phyloP scores from a whole-genome alignment of 2,113 vertebrate genomes.

The Centropus unirufus region DNA sequence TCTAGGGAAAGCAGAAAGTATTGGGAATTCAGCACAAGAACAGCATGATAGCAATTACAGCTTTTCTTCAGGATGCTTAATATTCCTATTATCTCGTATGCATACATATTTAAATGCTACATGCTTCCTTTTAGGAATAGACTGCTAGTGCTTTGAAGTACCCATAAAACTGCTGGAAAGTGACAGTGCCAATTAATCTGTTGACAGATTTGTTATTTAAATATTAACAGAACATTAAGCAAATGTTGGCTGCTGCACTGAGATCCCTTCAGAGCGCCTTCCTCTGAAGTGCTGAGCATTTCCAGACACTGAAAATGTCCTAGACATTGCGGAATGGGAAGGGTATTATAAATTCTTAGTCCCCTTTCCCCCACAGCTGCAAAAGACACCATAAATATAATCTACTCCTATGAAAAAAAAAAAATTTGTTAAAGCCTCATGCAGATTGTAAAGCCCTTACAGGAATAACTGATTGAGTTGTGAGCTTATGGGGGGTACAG shows the following conservation, averaged over 20 bases:
- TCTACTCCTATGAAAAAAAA: background rate
- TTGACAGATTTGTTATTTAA: conserved; percentile 73
- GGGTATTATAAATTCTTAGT: background rate
- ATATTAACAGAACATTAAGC: conserved; percentile 63
- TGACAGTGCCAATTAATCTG: conserved; percentile 70
- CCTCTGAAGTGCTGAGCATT: conserved; percentile 2
- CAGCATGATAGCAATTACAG: background rate
- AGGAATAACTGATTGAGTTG: background rate
- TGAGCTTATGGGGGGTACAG: background rate
- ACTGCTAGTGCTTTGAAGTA: conserved; percentile 26
- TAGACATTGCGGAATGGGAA: background rate
- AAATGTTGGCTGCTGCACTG: conserved; percentile 33
- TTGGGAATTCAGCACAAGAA: background rate
- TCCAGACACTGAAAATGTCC: background rate
- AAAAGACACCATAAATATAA: background rate
- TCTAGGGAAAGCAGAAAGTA: background rate
- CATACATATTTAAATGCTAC: conserved; percentile 35
- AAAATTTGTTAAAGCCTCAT: background rate
- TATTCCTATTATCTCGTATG: background rate
- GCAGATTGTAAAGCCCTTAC: background rate
- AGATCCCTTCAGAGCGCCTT: background rate
- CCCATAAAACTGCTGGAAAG: conserved; percentile 65
- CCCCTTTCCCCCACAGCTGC: background rate
- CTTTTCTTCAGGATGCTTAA: conserved; percentile 13
- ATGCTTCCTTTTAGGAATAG: conserved; percentile 20